phyloP scores from a whole-genome alignment of 2,797 vertebrate species.

The Enteromius treurensis region DNA sequence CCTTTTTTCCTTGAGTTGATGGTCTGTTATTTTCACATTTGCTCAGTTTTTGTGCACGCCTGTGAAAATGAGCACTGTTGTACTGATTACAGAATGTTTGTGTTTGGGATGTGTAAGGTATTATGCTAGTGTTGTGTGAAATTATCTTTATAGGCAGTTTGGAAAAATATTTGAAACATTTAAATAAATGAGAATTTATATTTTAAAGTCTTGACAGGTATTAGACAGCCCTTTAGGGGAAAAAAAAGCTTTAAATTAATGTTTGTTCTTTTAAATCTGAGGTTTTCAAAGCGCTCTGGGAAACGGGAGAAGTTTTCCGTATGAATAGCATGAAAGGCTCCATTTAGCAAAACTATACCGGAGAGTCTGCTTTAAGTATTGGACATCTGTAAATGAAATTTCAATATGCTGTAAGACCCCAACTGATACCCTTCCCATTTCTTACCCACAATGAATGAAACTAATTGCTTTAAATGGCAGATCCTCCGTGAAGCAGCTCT shows the following conservation, averaged over 20 bases:
- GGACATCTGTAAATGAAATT: constrained; percentile 57
- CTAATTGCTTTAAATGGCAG: constrained; percentile 63
- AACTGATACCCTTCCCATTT: constrained; percentile 57
- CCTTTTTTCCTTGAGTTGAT: constrained; percentile 52
- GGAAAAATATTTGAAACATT: too few species aligned
- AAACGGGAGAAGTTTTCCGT: constrained; percentile 50
- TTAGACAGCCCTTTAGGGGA: too few species aligned
- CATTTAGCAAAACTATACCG: constrained; percentile 57
- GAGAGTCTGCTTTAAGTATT: constrained; percentile 60
- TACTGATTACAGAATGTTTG: constrained; percentile 30
- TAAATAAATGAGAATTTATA: too few species aligned
- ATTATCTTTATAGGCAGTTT: not conserved
- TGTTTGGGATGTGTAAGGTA: not conserved
- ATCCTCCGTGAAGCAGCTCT: constrained; percentile 55
- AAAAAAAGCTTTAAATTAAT: constrained; percentile 11
- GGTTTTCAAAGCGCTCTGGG: constrained; percentile 59
- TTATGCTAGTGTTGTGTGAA: constrained; percentile 3
- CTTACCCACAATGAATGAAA: constrained; percentile 55
- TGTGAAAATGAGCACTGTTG: constrained; percentile 52
- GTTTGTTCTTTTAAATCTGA: constrained; percentile 59
- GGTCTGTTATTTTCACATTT: constrained; percentile 15
- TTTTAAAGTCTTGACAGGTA: too few species aligned
- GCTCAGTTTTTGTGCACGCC: constrained; percentile 39
- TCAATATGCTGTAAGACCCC: constrained; percentile 55
- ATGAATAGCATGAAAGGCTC: constrained; percentile 58